Conservation (phyloP, 2,113 vertebrate genomes). For the Thryonomys swinderianus region DNA sequence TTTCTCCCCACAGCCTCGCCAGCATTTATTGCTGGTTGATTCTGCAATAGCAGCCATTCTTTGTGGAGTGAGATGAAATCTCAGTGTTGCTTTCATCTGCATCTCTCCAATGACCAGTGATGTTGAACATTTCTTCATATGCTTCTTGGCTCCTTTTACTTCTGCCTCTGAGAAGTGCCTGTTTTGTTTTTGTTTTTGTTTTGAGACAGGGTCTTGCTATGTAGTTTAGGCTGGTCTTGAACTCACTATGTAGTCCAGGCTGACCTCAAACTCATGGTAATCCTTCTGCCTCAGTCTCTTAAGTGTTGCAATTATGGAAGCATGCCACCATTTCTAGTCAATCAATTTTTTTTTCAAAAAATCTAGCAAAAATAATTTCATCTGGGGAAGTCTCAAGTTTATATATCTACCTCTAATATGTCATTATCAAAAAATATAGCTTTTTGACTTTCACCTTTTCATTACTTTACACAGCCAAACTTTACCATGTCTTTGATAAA, state of each 20-base stretch:
- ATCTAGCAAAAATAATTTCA: constrained; percentile 27
- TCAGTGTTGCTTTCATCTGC: too few relatives aligned
- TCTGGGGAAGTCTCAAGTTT: background rate
- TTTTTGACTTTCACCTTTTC: constrained; percentile 13
- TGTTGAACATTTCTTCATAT: too few relatives aligned
- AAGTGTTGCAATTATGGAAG: background rate
- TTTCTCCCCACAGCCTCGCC: too few relatives aligned
- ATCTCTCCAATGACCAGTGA: too few relatives aligned
- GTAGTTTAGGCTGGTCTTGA: background rate
- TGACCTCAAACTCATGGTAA: background rate
- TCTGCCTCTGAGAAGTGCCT: too few relatives aligned
- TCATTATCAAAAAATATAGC: background rate
- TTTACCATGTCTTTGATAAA: background rate
- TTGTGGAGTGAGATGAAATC: too few relatives aligned
- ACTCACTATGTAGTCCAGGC: background rate
- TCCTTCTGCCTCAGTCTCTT: background rate
- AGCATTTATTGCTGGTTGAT: too few relatives aligned
- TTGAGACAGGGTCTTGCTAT: background rate
- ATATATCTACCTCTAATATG: background rate
- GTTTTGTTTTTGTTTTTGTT: background rate
- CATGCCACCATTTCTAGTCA: background rate
- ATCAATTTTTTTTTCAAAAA: background rate
- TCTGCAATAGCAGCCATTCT: too few relatives aligned
- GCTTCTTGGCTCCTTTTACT: too few relatives aligned
- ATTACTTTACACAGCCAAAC: background rate